Conservation (phyloP, 2,113 vertebrate genomes). For the Nycticryphes semicollaris region DNA sequence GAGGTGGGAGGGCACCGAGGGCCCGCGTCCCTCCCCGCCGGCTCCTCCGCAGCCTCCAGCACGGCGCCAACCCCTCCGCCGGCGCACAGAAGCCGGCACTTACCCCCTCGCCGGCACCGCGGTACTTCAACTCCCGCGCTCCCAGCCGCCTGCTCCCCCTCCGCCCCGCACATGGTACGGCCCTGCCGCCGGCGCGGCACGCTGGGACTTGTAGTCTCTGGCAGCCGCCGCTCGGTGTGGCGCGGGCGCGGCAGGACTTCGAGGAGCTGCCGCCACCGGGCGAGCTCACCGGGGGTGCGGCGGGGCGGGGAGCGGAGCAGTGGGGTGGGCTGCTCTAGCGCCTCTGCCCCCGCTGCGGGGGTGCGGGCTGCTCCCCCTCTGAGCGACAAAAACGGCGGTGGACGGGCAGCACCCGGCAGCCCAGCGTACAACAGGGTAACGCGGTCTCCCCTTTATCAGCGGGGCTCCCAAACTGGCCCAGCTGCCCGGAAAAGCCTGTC, state of each 20-base stretch:
- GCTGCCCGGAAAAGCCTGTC: not conserved
- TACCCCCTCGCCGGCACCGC: not conserved
- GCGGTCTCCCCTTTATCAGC: accelerated
- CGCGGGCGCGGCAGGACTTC: not conserved
- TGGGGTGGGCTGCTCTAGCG: not conserved
- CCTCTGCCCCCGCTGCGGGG: too few relatives aligned
- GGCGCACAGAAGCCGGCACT: not conserved
- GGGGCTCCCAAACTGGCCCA: not conserved
- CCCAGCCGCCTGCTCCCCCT: not conserved
- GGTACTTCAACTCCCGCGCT: not conserved
- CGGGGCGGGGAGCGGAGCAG: not conserved
- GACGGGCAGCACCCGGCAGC: not conserved
- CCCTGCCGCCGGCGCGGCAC: slow-evolving; percentile 2
- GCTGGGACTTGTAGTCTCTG: slow-evolving; percentile 71
- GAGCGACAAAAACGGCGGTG: not conserved
- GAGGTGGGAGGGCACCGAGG: too few relatives aligned
- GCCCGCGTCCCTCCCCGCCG: not conserved
- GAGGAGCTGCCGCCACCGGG: not conserved
- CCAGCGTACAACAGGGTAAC: accelerated
- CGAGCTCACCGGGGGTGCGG: not conserved
- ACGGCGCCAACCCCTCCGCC: not conserved
- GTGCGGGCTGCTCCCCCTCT: not conserved
- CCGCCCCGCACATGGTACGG: not conserved
- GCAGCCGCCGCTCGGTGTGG: accelerated
- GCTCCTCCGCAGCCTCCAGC: too few relatives aligned